Base-by-base conservation (phyloP, 53 echinoderm and acorn worm genomes). In the Zoroaster sp. region DNA sequence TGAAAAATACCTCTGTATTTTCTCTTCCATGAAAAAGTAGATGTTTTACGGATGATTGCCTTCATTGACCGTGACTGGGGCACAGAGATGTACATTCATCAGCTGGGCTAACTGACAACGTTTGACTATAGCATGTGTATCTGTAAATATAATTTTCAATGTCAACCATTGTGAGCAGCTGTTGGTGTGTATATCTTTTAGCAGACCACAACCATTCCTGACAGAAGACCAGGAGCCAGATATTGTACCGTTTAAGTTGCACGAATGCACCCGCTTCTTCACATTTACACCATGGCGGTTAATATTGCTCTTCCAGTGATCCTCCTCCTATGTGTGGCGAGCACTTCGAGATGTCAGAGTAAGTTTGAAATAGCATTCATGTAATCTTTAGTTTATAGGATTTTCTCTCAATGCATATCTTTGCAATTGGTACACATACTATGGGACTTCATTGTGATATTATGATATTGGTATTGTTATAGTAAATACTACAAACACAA, bases 131-230 rank as follows among this genome's bases (percentile, higher is more conserved):
- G n/a, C 20, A 45, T 18, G 54, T 54, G 59, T 28, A 59, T 59
- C 21, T 28, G 59, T 59, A 59, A 59, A 59, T 59, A 39, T 63
- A 36, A 33, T 77, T 46, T 34, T 55, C 55, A 55, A 51, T 79
- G 79, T 51, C 79, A 79, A 51, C 39, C 11, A 55, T 79, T 79
- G 79, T 59, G 18, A 37, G 40, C 79, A 79, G 79, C 55, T 79
- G 79, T 79, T 79, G 79, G 25, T 63, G 63, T 38, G 23, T 17
- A 38, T 78, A 34, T 35, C 79, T 21, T 79, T 79, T 44, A 55
- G 40, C 79, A 63, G 79, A 79, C 33, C 55, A 4, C 9, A 34
- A 51, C 47, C 7, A 13, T 20, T 21, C 28, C 18, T 18, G 74
- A 74, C 74, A 28, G 74, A 10, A 59, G 25, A 2, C 6, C 2